These are phyloP conservation scores for Odocoileus virginianus DNA, from an alignment of 2,113 vertebrate genomes.

Conservation along the genomic window DNA sequence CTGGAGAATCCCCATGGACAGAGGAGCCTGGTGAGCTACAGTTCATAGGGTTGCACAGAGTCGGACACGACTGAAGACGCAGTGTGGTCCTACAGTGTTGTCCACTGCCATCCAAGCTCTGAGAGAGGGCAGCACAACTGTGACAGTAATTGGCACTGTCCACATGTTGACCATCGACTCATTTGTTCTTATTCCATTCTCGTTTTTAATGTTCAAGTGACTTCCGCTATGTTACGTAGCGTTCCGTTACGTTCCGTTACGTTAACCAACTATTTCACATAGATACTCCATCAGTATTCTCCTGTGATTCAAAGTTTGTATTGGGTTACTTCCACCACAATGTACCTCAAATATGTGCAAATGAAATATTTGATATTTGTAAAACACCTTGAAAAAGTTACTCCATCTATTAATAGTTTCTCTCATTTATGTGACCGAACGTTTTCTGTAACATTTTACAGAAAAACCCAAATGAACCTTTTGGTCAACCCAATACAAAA, in stretches of 20 bases:
- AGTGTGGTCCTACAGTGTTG: background rate
- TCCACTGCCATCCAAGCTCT: background rate
- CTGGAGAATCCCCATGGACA: background rate
- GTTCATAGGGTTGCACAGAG: background rate
- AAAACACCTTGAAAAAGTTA: background rate
- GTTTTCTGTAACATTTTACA: background rate
- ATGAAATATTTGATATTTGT: background rate
- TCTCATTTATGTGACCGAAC: background rate
- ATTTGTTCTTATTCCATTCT: background rate
- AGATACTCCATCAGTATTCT: background rate
- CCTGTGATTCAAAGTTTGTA: background rate
- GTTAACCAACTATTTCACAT: background rate
- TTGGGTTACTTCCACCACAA: background rate
- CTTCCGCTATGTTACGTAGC: too few species aligned
- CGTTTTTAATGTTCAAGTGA: background rate
- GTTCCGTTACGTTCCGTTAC: too few species aligned
- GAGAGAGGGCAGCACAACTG: background rate
- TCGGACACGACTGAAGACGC: background rate
- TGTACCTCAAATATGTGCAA: background rate
- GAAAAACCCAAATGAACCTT: background rate
- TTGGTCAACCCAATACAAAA: background rate
- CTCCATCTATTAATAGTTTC: background rate
- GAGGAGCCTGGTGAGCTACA: background rate
- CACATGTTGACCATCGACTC: background rate
- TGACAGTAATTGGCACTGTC: too few species aligned